These are phyloP conservation scores for Chaunax sp. DNA, from an alignment of 2,797 vertebrate species.

Conservation along the genomic window DNA sequence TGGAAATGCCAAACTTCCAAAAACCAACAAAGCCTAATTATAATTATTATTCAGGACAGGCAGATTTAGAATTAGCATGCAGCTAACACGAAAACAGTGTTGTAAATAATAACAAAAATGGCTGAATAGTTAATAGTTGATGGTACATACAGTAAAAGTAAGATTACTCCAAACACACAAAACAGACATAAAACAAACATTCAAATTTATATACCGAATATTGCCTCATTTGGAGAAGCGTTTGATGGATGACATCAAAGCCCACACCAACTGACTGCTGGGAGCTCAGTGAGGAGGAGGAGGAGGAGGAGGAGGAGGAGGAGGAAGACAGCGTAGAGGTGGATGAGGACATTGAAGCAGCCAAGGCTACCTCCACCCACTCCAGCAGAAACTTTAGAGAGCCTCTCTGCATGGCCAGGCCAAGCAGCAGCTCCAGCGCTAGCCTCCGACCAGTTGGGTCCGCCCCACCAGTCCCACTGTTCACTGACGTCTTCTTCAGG, in stretches of 20 bases:
- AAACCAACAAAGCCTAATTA: too few species aligned
- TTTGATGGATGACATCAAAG: slow-evolving; percentile 84
- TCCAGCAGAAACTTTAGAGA: slow-evolving; percentile 86
- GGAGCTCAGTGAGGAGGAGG: slow-evolving; percentile 56
- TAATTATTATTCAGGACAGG: too few species aligned
- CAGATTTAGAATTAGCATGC: background rate
- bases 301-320: slow-evolving; percentile 16
- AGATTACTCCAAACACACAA: slow-evolving; percentile 1
- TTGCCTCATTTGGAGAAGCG: slow-evolving; percentile 86
- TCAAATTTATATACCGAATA: slow-evolving; percentile 79
- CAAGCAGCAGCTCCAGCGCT: slow-evolving; percentile 84
- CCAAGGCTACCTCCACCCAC: slow-evolving; percentile 88
- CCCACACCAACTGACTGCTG: slow-evolving; percentile 77
- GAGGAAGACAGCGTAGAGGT: slow-evolving; percentile 65
- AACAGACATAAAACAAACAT: background rate
- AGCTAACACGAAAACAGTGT: background rate
- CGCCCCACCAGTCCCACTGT: slow-evolving; percentile 77
- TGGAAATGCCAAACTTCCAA: background rate
- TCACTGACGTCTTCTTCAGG: slow-evolving; percentile 86
- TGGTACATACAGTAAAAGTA: background rate
- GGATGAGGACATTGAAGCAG: slow-evolving; percentile 78
- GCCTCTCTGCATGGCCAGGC: slow-evolving; percentile 86
- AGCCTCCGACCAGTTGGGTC: slow-evolving; percentile 82
- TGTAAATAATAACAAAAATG: background rate
- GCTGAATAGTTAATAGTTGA: background rate